Percentiles rank a stretch among this genome's conserved stretches.
Conservation (phyloP, 1,140 invertebrate genomes). For the Musca vetustissima region DNA sequence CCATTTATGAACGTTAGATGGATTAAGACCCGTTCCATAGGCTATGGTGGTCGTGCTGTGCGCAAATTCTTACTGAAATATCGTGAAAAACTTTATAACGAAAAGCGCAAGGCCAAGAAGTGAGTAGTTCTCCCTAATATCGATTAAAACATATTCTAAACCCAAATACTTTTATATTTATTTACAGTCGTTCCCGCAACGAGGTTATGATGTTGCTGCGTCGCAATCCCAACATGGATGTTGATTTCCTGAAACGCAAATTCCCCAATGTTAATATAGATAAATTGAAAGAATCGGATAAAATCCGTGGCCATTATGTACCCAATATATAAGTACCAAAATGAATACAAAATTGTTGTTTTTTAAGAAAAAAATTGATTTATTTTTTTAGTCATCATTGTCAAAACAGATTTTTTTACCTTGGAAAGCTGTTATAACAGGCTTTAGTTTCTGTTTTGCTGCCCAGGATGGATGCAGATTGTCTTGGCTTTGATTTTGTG, state of each 20-base stretch:
- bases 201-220: conserved; percentile 70
- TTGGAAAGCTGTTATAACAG: conserved; percentile 44
- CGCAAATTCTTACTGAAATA: conserved; percentile 66
- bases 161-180: conserved; percentile 28
- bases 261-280: conserved; percentile 79
- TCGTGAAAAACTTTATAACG: conserved; percentile 65
- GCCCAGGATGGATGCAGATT: conserved; percentile 66
- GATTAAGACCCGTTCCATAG: conserved; percentile 58
- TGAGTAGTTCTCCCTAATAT: conserved; percentile 49
- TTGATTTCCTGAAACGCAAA: conserved; percentile 68
- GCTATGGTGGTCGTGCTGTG: conserved; percentile 60
- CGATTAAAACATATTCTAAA: background rate
- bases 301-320: conserved; percentile 64
- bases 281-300: conserved; percentile 60
- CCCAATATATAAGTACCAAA: conserved; percentile 51
- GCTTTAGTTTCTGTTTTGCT: conserved; percentile 58
- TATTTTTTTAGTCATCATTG: conserved; percentile 35
- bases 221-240: conserved; percentile 75
- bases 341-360: conserved; percentile 6
- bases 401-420: conserved; percentile 55
- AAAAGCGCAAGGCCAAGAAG: conserved; percentile 61
- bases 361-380: background rate
- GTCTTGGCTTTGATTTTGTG: conserved; percentile 33
- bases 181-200: conserved; percentile 64
- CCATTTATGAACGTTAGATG: conserved; percentile 65